Percentiles rank a stretch among this genome's conserved stretches.
These are phyloP conservation scores for Poecilobothrus nobilitatus DNA, from an alignment of 2,888 invertebrate genomes.

Conservation along the genomic window DNA sequence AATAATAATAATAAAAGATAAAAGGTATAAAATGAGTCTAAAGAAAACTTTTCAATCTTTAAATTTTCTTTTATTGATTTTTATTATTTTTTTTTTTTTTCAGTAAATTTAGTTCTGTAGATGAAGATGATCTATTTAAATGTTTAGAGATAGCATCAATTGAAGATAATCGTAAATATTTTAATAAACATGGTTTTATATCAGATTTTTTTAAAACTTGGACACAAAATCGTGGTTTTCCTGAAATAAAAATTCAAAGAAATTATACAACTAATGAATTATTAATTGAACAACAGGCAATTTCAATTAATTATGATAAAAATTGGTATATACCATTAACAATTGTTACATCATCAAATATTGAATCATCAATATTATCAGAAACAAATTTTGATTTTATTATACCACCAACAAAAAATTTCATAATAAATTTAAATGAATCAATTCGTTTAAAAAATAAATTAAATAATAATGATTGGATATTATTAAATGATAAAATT, in stretches of 20 bases:
- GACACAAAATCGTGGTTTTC: slow-evolving; percentile 54
- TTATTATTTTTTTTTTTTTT: slow-evolving; percentile 16
- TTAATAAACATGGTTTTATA: slow-evolving; percentile 31
- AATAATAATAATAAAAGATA: too few relatives aligned
- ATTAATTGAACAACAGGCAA: slow-evolving; percentile 47
- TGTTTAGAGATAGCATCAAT: slow-evolving; percentile 31
- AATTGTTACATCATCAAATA: slow-evolving; percentile 31
- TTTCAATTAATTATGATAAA: slow-evolving; percentile 26
- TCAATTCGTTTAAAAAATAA: slow-evolving; percentile 29
- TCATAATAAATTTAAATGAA: slow-evolving; percentile 29
- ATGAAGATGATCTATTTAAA: slow-evolving; percentile 35
- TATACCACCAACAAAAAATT: slow-evolving; percentile 32
- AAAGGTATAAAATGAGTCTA: too few relatives aligned
- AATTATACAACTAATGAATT: slow-evolving; percentile 48
- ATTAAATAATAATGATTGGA: slow-evolving; percentile 33
- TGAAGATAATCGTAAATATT: slow-evolving; percentile 24
- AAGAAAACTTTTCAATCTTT: too few relatives aligned
- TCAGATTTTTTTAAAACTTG: slow-evolving; percentile 51
- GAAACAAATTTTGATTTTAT: slow-evolving; percentile 32
- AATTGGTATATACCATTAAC: slow-evolving; percentile 40
- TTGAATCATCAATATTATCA: slow-evolving; percentile 14
- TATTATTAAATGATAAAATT: slow-evolving; percentile 40
- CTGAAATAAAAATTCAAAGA: slow-evolving; percentile 46
- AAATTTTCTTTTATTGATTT: too few relatives aligned
- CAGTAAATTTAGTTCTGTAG: slow-evolving; percentile 38